Conservation (phyloP, 2,888 invertebrate genomes). For the Sarcophaga carnaria region DNA sequence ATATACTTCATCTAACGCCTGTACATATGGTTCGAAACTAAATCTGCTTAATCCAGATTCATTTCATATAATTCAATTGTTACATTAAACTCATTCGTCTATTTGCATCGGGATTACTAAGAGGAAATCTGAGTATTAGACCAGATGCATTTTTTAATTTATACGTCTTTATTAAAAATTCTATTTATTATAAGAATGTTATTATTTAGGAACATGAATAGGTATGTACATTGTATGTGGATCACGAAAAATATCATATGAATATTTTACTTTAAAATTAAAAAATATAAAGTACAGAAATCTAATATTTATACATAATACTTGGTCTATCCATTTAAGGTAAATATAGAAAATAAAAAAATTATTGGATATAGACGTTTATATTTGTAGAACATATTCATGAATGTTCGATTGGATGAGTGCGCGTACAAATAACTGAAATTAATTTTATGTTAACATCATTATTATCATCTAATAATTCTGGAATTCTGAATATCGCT, state of each 20-base stretch:
- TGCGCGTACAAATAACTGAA: neutral
- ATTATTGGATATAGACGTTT: neutral
- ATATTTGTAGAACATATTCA: neutral
- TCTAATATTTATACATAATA: neutral
- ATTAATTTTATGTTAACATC: slow-evolving; percentile 9
- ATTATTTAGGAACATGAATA: neutral
- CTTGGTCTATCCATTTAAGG: neutral
- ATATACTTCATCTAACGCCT: too few species aligned
- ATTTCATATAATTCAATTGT: too few species aligned
- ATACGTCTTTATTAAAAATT: neutral
- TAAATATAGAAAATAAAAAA: neutral
- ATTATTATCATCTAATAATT: slow-evolving; percentile 7
- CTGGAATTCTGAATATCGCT: neutral
- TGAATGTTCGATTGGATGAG: neutral
- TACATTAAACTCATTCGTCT: too few species aligned
- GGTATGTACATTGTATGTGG: neutral
- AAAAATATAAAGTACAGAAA: neutral
- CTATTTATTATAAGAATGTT: neutral
- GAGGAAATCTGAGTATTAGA: neutral
- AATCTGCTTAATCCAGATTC: too few species aligned
- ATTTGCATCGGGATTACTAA: neutral
- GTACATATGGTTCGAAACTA: too few species aligned
- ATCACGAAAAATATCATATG: neutral
- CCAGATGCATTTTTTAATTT: neutral
- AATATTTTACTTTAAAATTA: neutral